Base-by-base conservation (phyloP, 2,113 vertebrate species). In the Corythoichthys haematopterus region DNA sequence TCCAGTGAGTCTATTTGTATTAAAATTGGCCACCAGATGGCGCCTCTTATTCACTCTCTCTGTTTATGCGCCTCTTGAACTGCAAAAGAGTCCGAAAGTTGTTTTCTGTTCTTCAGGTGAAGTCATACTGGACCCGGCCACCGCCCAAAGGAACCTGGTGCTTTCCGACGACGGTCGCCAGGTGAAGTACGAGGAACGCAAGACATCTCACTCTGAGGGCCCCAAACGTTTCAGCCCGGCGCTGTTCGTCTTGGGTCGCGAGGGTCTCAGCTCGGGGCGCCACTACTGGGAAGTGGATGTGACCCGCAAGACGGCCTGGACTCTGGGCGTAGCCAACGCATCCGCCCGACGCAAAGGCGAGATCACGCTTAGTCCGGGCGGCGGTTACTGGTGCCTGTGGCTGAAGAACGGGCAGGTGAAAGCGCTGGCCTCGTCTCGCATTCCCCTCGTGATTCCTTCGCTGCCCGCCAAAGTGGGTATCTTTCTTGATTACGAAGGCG, bases 241-340 rank as follows among this genome's bases (percentile, higher is more conserved):
- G 4, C 88, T 91, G 68, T 92, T 91, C 20, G 84, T 92, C 14
- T 63, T 93, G 63, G 88, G 74, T 10, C 67, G 85, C 0, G 90
- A 93, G 69, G 78, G 80, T 1, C 66, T 92, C 14, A 50, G 35
- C 64, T 84, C 85, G 0, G 91, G 92, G 0, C 84, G 90, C 0
- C 91, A 93, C 81, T 93, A 92, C 82, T 93, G 92, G 92, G 92
- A 92, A 84, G 90, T 93, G 61, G 89, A 92, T 0, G 66, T 89
- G 15, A 76, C 71, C 0, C 84, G 83, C 16, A 93, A 93, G 82
- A 89, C 80, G 0, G 83, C 90, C 28, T 93, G 92, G 92, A 92
- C 90, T 0, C 58, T 93, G 0, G 92, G 92, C 0, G 72, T 93
- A 63, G 79, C 81, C 12, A 68, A 72, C 0, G 61, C 71, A 2